Percentiles rank a stretch among this genome's conserved stretches.
These are phyloP conservation scores for Phyllotis vaccarum DNA, from an alignment of 2,797 vertebrate species.

Conservation along the genomic window DNA sequence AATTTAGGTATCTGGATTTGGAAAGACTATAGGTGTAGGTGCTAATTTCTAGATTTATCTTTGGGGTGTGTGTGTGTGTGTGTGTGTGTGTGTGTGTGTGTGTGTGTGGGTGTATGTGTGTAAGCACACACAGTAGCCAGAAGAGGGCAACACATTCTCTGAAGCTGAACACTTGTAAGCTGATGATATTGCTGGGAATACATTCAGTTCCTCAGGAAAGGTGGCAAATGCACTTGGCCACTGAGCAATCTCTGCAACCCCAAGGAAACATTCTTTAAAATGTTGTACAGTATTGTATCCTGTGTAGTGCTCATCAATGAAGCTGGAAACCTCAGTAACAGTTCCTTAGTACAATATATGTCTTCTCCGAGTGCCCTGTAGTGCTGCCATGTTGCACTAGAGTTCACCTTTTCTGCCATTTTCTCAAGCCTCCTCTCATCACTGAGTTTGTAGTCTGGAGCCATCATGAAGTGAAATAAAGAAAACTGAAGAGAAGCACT, in stretches of 20 bases:
- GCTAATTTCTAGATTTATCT: too few relatives aligned
- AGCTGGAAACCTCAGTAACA: not conserved
- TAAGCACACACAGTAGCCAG: not conserved
- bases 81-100: not conserved
- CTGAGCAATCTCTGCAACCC: not conserved
- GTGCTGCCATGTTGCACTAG: too few relatives aligned
- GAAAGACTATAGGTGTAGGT: too few relatives aligned
- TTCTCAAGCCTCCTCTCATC: not conserved
- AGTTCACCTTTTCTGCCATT: not conserved
- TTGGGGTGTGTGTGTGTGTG: not conserved
- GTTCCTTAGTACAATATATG: too few relatives aligned
- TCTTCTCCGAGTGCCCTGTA: not conserved
- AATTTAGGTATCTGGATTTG: too few relatives aligned
- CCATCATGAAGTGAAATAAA: too few relatives aligned
- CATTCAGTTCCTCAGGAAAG: not conserved
- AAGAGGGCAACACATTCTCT: not conserved
- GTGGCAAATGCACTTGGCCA: not conserved
- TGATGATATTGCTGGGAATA: not conserved
- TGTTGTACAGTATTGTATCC: not conserved
- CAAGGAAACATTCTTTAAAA: slow-evolving; percentile 9
- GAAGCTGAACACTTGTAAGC: not conserved
- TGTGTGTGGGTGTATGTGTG: not conserved
- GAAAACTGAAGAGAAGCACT: not conserved
- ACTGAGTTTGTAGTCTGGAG: not conserved
- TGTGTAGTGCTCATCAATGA: too few relatives aligned